Evolutionary conservation across 2,113 vertebrate genomes (phyloP), one percentile per base, ranked within the genome.

Genomic region (Aleadryas rufinucha): DNA sequence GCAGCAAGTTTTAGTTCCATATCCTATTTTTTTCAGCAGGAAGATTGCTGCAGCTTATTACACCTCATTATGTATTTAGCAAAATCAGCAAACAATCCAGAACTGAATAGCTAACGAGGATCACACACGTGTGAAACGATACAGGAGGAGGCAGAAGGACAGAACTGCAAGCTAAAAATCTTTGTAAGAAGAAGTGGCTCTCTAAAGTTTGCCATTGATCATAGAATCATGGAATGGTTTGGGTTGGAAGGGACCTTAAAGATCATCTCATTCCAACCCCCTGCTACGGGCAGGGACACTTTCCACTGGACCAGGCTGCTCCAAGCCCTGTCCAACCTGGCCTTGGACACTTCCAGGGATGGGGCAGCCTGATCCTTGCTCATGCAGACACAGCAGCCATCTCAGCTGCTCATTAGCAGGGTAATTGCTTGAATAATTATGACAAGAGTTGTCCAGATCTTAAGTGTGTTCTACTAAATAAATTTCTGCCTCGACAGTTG

Each of bases 41-140:
- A 68, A 89, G 64, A 89, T 70, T 70, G 42, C 28, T 23, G 35
- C 27, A 52, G 42, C 64, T 92, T 84, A 28, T 87, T 95, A 37
- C 4, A 6, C 47, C 39, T 90, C 68, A 66, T 90, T 92, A 81
- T 50, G 42, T n/a, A 28, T 94, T 84, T 86, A 95, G 35, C 64
- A 70, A 81, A 94, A 90, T 81, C 84, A 89, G 49, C 68, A 92
- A 93, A 92, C 80, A 92, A 66, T 65, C 84, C 71, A 88, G 33
- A 77, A 26, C 50, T 53, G 68, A 92, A 61, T 72, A 30, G 17
- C 65, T 91, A 12, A 91, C 31, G 31, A 84, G 81, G 63, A 56
- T 45, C 84, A 64, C n/a, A 84, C 54, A 42, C 2, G 2, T 21
- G n/a, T 76, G 83, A 57, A 88, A 59, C 2, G 2, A 41, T 31